Evolutionary conservation across 2,113 vertebrate genomes (phyloP).

Genomic region (human): GRCh38 chr6:17163501-17164000

Average conservation of each 20-base stretch:
- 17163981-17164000: neutral
- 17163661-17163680: too few species aligned
- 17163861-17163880: neutral
- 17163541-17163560: rapidly evolving
- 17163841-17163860: neutral
- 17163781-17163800: neutral
- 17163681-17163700: too few species aligned
- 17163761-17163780: too few species aligned
- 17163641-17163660: too few species aligned
- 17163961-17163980: neutral
- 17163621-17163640: neutral
- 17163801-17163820: neutral
- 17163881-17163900: neutral
- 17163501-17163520: neutral
- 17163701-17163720: too few species aligned
- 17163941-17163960: neutral
- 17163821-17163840: too few species aligned
- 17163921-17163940: neutral
- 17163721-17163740: too few species aligned
- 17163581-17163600: neutral
- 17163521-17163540: neutral
- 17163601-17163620: too few species aligned
- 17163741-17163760: too few species aligned
- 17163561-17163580: neutral
- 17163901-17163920: neutral